Conservation (phyloP, 2,113 vertebrate genomes). For the Hemiprocne comata region DNA sequence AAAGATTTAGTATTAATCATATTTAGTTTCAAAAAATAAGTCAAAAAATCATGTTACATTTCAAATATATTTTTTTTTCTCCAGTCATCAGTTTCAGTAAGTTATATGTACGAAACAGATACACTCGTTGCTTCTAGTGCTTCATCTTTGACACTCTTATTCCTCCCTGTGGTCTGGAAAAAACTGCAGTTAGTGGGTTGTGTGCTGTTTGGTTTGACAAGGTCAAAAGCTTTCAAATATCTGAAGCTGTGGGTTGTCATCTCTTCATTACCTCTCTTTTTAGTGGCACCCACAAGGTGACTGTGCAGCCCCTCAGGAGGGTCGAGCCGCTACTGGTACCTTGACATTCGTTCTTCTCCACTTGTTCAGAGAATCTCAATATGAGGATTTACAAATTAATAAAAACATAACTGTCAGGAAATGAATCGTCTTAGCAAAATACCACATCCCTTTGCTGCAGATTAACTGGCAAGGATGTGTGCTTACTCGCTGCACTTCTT, state of each 20-base stretch:
- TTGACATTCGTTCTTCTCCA: background rate
- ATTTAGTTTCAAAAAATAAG: background rate
- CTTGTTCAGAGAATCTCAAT: background rate
- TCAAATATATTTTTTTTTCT: background rate
- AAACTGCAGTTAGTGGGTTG: background rate
- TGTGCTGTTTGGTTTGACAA: background rate
- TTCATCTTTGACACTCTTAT: background rate
- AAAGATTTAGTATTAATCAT: background rate
- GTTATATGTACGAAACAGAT: background rate
- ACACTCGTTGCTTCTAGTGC: background rate
- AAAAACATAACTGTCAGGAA: background rate
- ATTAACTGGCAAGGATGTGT: background rate
- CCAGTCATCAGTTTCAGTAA: background rate
- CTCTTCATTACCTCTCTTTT: background rate
- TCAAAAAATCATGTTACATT: background rate
- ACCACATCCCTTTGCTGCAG: background rate
- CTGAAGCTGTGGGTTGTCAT: background rate
- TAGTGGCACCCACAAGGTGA: background rate
- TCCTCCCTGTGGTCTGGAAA: background rate
- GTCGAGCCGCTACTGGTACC: background rate
- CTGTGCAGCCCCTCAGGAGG: background rate
- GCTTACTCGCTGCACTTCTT: background rate
- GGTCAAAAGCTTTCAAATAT: background rate
- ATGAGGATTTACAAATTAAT: background rate
- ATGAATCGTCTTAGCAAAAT: background rate